Evolutionary conservation across 2,797 vertebrate genomes (phyloP).

Genomic region (Leptoclinus maculatus): DNA sequence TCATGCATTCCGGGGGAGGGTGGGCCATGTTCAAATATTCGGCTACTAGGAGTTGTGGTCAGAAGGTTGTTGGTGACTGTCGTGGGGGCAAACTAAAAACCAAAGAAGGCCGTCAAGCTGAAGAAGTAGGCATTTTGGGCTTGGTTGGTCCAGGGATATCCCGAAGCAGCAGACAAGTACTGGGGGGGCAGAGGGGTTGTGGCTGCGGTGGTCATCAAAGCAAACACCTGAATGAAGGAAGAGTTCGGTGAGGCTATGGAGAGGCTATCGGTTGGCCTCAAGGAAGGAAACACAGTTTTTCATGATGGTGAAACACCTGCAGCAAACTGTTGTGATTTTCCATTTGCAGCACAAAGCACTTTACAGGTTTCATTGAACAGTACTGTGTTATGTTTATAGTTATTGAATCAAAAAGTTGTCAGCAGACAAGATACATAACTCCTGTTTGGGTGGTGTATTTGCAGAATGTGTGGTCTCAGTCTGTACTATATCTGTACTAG

Average conservation of each 20-base stretch:
- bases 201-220: not conserved
- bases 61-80: not conserved
- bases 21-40: not conserved
- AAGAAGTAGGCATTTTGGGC: not conserved
- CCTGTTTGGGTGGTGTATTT: not conserved
- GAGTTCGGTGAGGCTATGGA: not conserved
- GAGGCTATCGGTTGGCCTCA: not conserved
- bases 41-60: not conserved
- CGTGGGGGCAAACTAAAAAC: not conserved
- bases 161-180: not conserved
- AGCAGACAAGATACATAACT: not conserved
- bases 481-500: not conserved
- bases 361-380: not conserved
- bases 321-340: not conserved
- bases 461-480: not conserved
- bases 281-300: not conserved
- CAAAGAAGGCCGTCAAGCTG: not conserved
- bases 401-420: not conserved
- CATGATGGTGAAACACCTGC: not conserved
- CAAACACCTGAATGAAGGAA: not conserved
- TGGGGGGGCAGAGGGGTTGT: not conserved
- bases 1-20: too few species aligned
- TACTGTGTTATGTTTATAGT: not conserved
- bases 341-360: not conserved
- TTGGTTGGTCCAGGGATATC: not conserved